A percentile compares a stretch with the other conserved stretches of the same genome.
phyloP scores from a whole-genome alignment of 2,113 vertebrate genomes.

The Vidua chalybeata region DNA sequence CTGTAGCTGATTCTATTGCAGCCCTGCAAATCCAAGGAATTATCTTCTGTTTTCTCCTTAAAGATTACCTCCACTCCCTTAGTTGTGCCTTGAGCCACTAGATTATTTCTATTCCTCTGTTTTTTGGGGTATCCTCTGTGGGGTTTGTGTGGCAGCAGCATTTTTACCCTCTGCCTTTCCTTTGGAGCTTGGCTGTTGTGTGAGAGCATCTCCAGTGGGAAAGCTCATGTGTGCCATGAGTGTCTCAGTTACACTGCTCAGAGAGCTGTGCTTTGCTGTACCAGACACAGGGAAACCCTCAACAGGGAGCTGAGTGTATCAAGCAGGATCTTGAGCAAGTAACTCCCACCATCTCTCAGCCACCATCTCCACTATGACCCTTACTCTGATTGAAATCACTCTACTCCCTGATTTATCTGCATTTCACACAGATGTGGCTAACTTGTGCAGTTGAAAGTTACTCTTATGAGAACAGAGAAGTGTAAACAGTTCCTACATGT shows the following conservation, averaged over 20 bases:
- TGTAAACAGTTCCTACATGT: neutral
- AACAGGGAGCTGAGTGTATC: neutral
- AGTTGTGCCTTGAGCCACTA: neutral
- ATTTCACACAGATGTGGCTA: neutral
- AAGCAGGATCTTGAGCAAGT: neutral
- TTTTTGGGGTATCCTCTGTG: neutral
- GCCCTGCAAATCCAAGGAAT: neutral
- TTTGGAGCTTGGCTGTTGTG: neutral
- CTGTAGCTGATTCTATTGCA: neutral
- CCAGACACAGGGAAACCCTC: neutral
- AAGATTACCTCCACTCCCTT: neutral
- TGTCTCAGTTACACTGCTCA: neutral
- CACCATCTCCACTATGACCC: neutral
- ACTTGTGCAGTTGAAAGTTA: neutral
- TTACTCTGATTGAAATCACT: neutral
- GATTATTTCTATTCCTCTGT: neutral
- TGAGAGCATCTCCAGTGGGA: neutral
- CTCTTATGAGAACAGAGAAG: neutral
- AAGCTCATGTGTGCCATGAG: accelerated
- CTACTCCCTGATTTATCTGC: neutral
- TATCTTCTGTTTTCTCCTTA: neutral
- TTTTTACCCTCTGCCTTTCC: neutral
- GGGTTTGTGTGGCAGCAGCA: neutral
- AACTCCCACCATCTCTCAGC: neutral
- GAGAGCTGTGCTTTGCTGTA: neutral